These are phyloP conservation scores for Ia io DNA, from an alignment of 2,113 vertebrate species.

Conservation along the genomic window DNA sequence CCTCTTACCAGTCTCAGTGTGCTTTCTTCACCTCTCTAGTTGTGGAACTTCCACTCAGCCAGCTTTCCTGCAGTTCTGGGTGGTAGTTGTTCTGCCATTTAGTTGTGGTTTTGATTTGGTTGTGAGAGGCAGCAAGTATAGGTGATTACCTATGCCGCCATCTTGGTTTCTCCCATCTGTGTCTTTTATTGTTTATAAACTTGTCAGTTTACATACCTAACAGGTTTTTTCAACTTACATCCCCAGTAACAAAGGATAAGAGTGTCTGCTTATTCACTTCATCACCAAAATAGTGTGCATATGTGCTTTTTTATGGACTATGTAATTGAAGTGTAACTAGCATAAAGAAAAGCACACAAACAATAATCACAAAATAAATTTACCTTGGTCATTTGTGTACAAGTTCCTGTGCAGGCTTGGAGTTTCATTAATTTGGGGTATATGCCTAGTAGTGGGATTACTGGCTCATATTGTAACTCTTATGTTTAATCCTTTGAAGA, in stretches of 20 bases:
- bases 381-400: not conserved
- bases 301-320: constrained; percentile 11
- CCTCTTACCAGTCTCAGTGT: too few relatives aligned
- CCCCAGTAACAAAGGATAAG: not conserved
- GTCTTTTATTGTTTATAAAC: constrained; percentile 19
- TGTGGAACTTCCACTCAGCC: too few relatives aligned
- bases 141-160: too few relatives aligned
- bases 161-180: not conserved
- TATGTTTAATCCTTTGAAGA: not conserved
- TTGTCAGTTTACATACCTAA: not conserved
- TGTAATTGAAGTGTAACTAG: not conserved
- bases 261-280: not conserved
- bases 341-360: not conserved
- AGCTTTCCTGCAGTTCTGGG: too few relatives aligned
- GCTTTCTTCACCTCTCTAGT: too few relatives aligned
- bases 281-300: not conserved
- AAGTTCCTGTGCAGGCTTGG: not conserved
- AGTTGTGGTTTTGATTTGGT: too few relatives aligned
- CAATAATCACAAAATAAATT: not conserved
- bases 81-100: too few relatives aligned
- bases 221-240: not conserved
- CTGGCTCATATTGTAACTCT: not conserved
- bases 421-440: not conserved
- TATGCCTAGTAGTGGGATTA: not conserved
- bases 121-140: too few relatives aligned